phyloP scores from a whole-genome alignment of 2,888 invertebrate species.

The Myopa testacea region DNA sequence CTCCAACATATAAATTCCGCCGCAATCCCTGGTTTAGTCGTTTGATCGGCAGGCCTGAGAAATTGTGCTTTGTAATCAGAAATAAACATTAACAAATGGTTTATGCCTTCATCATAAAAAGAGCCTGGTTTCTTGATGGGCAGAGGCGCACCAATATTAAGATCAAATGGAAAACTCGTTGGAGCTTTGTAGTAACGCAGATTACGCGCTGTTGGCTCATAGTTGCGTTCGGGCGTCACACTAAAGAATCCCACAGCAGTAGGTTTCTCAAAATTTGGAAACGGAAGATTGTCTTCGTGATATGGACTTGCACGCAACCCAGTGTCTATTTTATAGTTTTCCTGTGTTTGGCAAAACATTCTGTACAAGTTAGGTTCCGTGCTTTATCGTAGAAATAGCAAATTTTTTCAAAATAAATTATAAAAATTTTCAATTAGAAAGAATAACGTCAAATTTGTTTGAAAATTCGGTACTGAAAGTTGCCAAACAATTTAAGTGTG shows the following conservation, averaged over 20 bases:
- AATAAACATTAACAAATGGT: conserved; percentile 54
- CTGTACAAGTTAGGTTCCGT: too few relatives aligned
- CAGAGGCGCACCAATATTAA: conserved; percentile 51
- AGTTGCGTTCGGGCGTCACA: conserved; percentile 67
- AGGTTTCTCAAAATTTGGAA: conserved; percentile 70
- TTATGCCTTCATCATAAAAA: conserved; percentile 48
- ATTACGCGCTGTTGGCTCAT: conserved; percentile 62
- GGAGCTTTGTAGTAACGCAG: conserved; percentile 70
- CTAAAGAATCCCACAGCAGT: conserved; percentile 72
- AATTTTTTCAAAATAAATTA: too few relatives aligned
- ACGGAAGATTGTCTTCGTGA: conserved; percentile 47
- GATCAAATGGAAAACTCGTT: conserved; percentile 53
- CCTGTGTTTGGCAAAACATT: too few relatives aligned
- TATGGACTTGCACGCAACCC: conserved; percentile 41
- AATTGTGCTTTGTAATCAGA: conserved; percentile 48
- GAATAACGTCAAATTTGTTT: too few relatives aligned
- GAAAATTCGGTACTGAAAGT: too few relatives aligned
- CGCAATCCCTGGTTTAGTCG: conserved; percentile 47
- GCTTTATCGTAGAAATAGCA: too few relatives aligned
- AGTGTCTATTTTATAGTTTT: conserved; percentile 21
- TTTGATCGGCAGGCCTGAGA: conserved; percentile 17
- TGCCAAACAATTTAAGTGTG: too few relatives aligned
- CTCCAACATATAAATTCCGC: conserved; percentile 77
- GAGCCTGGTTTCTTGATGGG: conserved; percentile 58
- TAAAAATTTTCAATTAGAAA: too few relatives aligned